phyloP scores from a whole-genome alignment of 2,888 invertebrate species.

The Erebia ligea region DNA sequence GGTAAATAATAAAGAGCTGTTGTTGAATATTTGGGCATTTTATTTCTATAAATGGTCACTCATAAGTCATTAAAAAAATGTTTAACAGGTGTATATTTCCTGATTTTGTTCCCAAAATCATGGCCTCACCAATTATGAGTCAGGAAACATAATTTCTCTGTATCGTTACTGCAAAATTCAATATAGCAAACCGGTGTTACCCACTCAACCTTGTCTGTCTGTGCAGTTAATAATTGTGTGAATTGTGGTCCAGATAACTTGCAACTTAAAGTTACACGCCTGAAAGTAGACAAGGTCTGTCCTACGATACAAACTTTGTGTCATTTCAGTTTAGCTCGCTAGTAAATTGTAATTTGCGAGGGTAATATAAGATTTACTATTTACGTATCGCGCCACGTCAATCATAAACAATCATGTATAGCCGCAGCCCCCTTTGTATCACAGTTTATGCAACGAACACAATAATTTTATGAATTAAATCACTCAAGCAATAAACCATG shows the following conservation, averaged over 20 bases:
- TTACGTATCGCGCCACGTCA: too few relatives aligned
- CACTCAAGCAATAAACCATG: too few relatives aligned
- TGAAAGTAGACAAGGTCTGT: neutral
- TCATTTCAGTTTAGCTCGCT: neutral
- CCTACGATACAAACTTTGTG: neutral
- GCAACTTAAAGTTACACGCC: neutral
- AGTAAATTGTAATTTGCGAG: neutral
- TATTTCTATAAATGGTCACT: too few relatives aligned
- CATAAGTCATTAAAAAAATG: neutral
- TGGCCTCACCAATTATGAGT: conserved; percentile 14
- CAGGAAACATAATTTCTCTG: conserved; percentile 46
- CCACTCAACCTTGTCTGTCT: conserved; percentile 46
- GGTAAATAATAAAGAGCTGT: too few relatives aligned
- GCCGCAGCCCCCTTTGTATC: too few relatives aligned
- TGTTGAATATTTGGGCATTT: too few relatives aligned
- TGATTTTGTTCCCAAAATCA: neutral
- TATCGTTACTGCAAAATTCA: conserved; percentile 42
- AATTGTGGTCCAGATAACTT: conserved; percentile 42
- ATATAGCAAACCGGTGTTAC: conserved; percentile 48
- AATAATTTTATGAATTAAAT: too few relatives aligned
- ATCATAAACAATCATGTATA: too few relatives aligned
- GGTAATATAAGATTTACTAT: too few relatives aligned
- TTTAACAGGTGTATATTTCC: neutral
- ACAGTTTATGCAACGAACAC: too few relatives aligned
- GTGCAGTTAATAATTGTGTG: conserved; percentile 47